Percentiles rank a stretch among this genome's conserved stretches.
Evolutionary conservation across 2,888 invertebrate species (phyloP).

Genomic region (Drosophila limbata): DNA sequence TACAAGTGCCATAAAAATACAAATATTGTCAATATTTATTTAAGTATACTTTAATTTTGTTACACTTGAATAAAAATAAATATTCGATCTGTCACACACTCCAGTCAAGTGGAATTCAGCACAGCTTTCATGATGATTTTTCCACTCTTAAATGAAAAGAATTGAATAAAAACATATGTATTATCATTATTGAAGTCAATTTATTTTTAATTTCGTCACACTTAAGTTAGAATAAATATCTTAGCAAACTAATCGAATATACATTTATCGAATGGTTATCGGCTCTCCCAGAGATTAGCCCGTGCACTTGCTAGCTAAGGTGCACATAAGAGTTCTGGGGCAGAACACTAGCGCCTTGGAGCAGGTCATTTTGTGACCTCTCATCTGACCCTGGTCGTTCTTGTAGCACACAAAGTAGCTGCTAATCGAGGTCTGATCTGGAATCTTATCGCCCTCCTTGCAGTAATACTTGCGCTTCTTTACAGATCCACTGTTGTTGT

Average conservation of each 20-base stretch:
- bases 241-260: conserved; percentile 41
- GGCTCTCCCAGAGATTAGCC: conserved; percentile 39
- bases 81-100: no score
- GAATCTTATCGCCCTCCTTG: conserved; percentile 85
- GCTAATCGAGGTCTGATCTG: conserved; percentile 85
- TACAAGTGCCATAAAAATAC: conserved; percentile 18
- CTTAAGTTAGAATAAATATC: conserved; percentile 72
- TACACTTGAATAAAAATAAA: conserved; percentile 65
- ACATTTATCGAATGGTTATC: conserved; percentile 1
- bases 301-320: conserved; percentile 83
- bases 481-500: conserved; percentile 17
- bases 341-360: conserved; percentile 86
- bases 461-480: conserved; percentile 85
- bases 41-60: conserved; percentile 21
- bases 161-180: conserved; percentile 17
- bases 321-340: conserved; percentile 85
- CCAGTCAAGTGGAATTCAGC: no score
- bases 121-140: neutral
- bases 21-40: conserved; percentile 6
- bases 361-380: conserved; percentile 86
- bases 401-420: conserved; percentile 86
- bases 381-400: conserved; percentile 83
- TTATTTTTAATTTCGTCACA: conserved; percentile 15
- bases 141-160: neutral
- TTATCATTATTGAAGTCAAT: conserved; percentile 15